These are phyloP conservation scores for Drosophila ezoana DNA, from an alignment of 2,888 invertebrate species.

Conservation along the genomic window DNA sequence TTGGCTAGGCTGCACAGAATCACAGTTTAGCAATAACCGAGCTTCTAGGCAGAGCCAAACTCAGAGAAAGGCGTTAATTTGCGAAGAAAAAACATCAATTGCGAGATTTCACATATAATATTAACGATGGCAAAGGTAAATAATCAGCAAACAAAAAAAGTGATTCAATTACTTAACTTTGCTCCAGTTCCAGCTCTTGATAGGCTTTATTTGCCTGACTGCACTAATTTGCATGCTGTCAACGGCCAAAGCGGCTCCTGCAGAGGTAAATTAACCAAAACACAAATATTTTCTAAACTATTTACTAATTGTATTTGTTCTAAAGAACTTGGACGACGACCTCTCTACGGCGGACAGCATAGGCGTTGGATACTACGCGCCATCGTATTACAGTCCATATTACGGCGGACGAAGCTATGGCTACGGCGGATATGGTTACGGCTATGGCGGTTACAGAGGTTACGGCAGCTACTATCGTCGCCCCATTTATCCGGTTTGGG, in stretches of 20 bases:
- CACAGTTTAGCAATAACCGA: conserved; percentile 59
- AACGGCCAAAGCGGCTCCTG: conserved; percentile 41
- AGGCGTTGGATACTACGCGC: conserved; percentile 64
- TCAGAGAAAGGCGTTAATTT: conserved; percentile 69
- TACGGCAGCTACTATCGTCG: conserved; percentile 63
- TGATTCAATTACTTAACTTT: conserved; percentile 25
- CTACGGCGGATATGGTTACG: conserved; percentile 64
- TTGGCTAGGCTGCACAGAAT: conserved; percentile 25
- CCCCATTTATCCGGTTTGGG: conserved; percentile 70
- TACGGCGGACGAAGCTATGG: conserved; percentile 57
- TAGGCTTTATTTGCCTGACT: conserved; percentile 20
- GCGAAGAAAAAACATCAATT: conserved; percentile 18
- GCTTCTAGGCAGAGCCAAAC: conserved; percentile 40
- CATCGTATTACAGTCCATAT: conserved; percentile 59
- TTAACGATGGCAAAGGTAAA: conserved; percentile 66
- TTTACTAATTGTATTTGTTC: not conserved
- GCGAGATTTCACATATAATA: conserved; percentile 61
- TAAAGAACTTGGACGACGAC: conserved; percentile 46
- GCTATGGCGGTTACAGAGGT: conserved; percentile 52
- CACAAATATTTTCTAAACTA: not conserved
- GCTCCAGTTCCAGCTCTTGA: conserved; percentile 52
- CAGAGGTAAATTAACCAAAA: conserved; percentile 45
- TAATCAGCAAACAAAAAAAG: not conserved
- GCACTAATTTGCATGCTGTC: conserved; percentile 32
- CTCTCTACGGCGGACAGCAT: conserved; percentile 64